Base-by-base conservation (phyloP, 2,113 vertebrate genomes). In the Mustelus asterias region DNA sequence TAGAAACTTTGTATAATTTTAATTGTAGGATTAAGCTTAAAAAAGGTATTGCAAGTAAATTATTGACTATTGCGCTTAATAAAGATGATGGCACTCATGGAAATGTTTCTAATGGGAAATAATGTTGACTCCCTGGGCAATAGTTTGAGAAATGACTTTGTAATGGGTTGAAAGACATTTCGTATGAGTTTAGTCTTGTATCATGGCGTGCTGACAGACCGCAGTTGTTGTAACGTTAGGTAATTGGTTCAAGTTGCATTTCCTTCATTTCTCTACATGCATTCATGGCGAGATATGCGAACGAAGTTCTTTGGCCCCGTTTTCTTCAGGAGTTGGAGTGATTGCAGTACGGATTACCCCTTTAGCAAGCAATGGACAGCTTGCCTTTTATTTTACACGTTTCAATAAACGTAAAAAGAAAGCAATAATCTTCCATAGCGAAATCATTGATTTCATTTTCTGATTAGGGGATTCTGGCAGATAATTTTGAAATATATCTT, bases 181-280 rank as follows among this genome's bases (percentile, higher is more conserved):
- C 26, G 20, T 65, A 54, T 67, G 37, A 95, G 54, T 90, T 90
- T 33, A 90, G 29, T 54, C 88, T 60, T 95, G 41, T 24, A 33
- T 48, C 67, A 29, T 70, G 94, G 44, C 94, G 67, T 76, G 24
- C 37, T 54, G 24, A 95, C 60, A 95, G 44, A 95, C 44, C 13
- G 44, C 44, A 48, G 58, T 93, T 60, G 89, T 48, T 94, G 37
- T 70, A 70, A 72, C 41, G 41, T 95, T 93, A 65, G 89, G 60
- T 65, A 93, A 93, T 93, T 95, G 26, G 69, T 95, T 95, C 41
- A 95, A 76, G 44, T 95, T 95, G 41, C 94, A 70, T 29, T 76
- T 54, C 41, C 24, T 44, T 72, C 70, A 93, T 54, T 54, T 26
- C 94, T 95, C 41, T 54, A 29, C 29, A 33, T 24, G 41, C 14